These are phyloP conservation scores for Heliopora coerulea DNA, from an alignment of 92 coral and sea anemone species.

Conservation along the genomic window DNA sequence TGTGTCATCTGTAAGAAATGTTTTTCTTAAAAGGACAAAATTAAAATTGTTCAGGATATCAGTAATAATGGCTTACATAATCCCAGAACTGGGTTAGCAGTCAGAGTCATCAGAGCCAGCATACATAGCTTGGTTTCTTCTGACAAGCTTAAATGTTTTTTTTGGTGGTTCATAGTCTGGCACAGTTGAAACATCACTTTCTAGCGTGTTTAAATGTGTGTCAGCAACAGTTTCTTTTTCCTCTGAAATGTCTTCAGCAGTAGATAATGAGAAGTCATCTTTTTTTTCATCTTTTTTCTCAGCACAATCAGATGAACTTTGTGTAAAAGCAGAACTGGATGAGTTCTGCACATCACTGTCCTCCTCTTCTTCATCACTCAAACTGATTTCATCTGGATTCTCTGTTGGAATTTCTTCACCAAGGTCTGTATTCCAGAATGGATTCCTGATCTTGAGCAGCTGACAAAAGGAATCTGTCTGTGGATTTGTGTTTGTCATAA, in stretches of 20 bases:
- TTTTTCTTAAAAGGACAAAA: no score
- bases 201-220: not conserved
- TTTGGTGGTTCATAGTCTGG: constrained; percentile 62
- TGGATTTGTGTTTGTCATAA: constrained; percentile 57
- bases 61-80: not conserved
- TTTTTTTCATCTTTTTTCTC: constrained; percentile 13
- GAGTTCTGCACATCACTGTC: not conserved
- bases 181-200: not conserved
- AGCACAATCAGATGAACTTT: not conserved
- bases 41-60: not conserved
- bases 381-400: constrained; percentile 86
- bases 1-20: no score
- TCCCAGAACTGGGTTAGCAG: not conserved
- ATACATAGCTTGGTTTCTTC: constrained; percentile 89
- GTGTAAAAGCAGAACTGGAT: not conserved
- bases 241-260: not conserved
- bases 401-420: constrained; percentile 34
- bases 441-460: constrained; percentile 71
- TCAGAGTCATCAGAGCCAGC: constrained; percentile 54
- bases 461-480: constrained; percentile 77
- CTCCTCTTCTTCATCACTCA: constrained; percentile 68
- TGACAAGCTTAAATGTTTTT: constrained; percentile 66
- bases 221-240: not conserved
- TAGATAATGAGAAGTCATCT: not conserved
- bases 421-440: constrained; percentile 48